These are phyloP conservation scores for Leucoraja erinaceus DNA, from an alignment of 2,113 vertebrate species.

Conservation along the genomic window DNA sequence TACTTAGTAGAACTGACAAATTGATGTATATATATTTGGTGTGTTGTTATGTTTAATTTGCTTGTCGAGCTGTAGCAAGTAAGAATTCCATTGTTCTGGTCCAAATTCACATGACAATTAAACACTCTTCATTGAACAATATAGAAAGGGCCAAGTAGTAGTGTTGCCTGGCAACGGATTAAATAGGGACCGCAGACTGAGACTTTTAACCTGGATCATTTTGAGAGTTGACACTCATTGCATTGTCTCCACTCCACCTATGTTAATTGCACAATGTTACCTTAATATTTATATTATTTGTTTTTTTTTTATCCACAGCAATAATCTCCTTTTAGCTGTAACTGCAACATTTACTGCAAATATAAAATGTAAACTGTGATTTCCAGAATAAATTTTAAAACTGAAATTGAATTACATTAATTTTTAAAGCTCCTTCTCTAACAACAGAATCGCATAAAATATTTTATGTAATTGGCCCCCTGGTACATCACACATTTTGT, in stretches of 20 bases:
- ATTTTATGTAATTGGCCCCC: slow-evolving; percentile 27
- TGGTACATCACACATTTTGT: background rate
- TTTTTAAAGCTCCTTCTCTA: slow-evolving; percentile 15
- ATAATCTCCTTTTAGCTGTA: background rate
- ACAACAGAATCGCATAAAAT: background rate
- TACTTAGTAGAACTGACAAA: no score
- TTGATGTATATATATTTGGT: no score
- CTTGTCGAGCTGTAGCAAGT: no score
- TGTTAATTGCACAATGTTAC: no score
- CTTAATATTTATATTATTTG: background rate
- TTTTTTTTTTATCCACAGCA: background rate
- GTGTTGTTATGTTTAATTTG: no score
- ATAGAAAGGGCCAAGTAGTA: no score
- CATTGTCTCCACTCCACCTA: background rate
- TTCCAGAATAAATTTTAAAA: slow-evolving; percentile 24
- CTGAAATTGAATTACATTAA: background rate
- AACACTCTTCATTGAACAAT: no score
- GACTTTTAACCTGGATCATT: background rate
- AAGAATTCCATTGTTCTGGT: no score
- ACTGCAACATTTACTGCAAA: slow-evolving; percentile 14
- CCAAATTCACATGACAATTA: no score
- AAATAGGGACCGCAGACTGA: no score
- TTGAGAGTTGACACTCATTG: background rate
- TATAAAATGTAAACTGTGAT: slow-evolving; percentile 26
- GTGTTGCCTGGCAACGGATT: no score